Conservation (phyloP, 2,797 vertebrate species). For the Muscicapa comitata region DNA sequence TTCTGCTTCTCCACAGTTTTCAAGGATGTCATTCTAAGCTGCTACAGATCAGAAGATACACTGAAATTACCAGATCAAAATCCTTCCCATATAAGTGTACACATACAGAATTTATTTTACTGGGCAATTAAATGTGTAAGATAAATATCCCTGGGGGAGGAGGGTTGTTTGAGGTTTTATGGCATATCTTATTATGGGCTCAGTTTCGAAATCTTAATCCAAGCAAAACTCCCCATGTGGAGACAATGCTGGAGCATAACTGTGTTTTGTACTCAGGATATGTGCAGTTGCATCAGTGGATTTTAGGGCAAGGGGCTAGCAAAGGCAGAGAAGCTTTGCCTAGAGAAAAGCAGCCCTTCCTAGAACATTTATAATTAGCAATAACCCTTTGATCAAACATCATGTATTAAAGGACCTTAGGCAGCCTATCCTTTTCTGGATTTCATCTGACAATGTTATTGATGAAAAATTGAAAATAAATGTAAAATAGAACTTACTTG, state of each 20-base stretch:
- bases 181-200: conserved; percentile 55
- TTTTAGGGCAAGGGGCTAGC: neutral
- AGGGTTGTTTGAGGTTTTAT: conserved; percentile 55
- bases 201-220: conserved; percentile 54
- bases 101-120: conserved; percentile 47
- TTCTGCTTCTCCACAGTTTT: conserved; percentile 5
- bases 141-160: conserved; percentile 55
- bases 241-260: neutral
- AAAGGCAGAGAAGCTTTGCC: neutral
- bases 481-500: neutral
- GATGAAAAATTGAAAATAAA: neutral
- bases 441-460: neutral
- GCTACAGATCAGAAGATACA: conserved; percentile 32
- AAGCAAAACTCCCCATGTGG: conserved; percentile 23
- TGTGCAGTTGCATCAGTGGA: neutral
- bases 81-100: conserved; percentile 5
- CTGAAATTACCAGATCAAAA: conserved; percentile 32
- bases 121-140: conserved; percentile 54
- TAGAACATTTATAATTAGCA: neutral
- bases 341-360: neutral
- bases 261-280: neutral
- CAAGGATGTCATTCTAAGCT: conserved; percentile 19
- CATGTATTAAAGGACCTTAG: neutral
- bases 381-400: neutral
- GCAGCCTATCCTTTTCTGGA: neutral